These are phyloP conservation scores for Cossypha dichroa DNA, from an alignment of 2,797 vertebrate genomes.

Conservation along the genomic window DNA sequence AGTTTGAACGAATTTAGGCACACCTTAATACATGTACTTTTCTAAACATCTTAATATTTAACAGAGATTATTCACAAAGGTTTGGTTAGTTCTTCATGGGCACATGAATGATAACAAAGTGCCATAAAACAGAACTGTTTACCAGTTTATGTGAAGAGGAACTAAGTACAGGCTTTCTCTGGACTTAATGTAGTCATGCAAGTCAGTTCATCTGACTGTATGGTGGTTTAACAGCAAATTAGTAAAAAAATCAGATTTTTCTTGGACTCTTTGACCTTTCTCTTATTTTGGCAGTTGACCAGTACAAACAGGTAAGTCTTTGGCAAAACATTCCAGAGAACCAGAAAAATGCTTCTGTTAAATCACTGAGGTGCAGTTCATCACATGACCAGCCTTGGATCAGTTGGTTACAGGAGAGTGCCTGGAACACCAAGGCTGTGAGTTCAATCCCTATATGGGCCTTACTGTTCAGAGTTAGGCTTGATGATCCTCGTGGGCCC, in stretches of 20 bases:
- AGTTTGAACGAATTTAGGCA: neutral
- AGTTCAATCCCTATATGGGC: too few relatives aligned
- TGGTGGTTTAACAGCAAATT: neutral
- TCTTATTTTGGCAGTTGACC: neutral
- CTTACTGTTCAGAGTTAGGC: too few relatives aligned
- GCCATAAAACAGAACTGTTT: neutral
- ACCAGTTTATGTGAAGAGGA: neutral
- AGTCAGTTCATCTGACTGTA: neutral
- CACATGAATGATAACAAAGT: neutral
- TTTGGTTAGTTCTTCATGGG: neutral
- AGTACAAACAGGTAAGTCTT: neutral
- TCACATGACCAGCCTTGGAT: neutral
- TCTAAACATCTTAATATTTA: neutral
- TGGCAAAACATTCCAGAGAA: neutral
- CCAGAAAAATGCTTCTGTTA: neutral
- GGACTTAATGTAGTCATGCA: neutral
- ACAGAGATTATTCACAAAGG: neutral
- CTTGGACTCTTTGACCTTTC: neutral
- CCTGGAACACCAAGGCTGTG: neutral
- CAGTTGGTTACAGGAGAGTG: neutral
- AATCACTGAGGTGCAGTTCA: neutral
- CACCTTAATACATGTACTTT: rapidly evolving
- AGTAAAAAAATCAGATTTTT: neutral
- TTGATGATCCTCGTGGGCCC: rapidly evolving
- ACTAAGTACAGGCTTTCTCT: neutral